Evolutionary conservation across 2,888 invertebrate species (phyloP).

Genomic region (Alentia gelatinosa): DNA sequence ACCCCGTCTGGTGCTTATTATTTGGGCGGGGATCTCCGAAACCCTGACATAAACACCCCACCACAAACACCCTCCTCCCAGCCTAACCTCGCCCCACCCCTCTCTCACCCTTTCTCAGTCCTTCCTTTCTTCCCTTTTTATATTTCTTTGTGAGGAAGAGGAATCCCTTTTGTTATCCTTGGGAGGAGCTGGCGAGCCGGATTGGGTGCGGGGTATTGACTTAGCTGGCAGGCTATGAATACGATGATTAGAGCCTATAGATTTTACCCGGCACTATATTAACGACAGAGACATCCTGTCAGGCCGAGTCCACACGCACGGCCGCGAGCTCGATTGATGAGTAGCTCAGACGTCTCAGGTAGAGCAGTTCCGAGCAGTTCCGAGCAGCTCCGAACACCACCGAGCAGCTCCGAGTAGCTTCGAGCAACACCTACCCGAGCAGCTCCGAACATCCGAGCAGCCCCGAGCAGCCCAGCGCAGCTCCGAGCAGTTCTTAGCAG

Average conservation of each 20-base stretch:
- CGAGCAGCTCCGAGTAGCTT: background rate
- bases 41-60: constrained; percentile 3
- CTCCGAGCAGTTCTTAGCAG: background rate
- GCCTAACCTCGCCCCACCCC: background rate
- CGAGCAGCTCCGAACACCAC: too few relatives aligned
- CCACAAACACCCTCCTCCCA: background rate
- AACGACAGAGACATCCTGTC: background rate
- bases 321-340: background rate
- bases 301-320: background rate
- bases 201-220: background rate
- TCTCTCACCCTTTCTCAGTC: background rate
- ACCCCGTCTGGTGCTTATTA: background rate
- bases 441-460: background rate
- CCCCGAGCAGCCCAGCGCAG: background rate
- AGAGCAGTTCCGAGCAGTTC: background rate
- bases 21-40: background rate
- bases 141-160: background rate
- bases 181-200: background rate
- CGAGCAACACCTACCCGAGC: background rate
- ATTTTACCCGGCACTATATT: background rate
- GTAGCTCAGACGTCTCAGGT: background rate
- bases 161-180: background rate
- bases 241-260: constrained; percentile 32
- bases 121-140: background rate
- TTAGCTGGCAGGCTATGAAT: background rate